Evolutionary conservation across 2,888 invertebrate genomes (phyloP), one percentile per base, ranked within the genome.

Genomic region (Platypus cylindrus): DNA sequence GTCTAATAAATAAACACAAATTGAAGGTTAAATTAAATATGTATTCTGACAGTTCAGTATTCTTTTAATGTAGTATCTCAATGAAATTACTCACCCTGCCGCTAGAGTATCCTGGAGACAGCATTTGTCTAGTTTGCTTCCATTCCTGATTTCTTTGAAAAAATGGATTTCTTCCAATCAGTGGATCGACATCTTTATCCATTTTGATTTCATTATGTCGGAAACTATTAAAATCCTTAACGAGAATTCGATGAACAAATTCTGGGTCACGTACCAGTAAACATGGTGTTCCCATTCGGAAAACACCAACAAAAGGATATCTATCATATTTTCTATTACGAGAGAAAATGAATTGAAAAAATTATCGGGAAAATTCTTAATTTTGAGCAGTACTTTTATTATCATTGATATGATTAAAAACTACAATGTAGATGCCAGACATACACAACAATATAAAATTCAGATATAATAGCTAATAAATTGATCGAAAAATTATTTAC

Each of bases 81-180:
- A 32, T 36, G n/a, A n/a, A n/a, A n/a, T n/a, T n/a, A 1, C 11
- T 34, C 54, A 66, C 65, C 38, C 68, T 66, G 23, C 60, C 62
- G 8, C 56, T 52, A 1, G 70, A 67, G 17, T 72, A 61, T 2
- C 64, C 64, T 0, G 68, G 59, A 2, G 68, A 64, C 12, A 71
- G 43, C 43, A 65, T 64, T 1, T 56, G 51, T 4, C 72, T 56
- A 2, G 63, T 50, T 1, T 55, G 52, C 37, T 66, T 66, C 71
- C 72, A 69, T 41, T 60, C 50, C 9, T 62, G 54, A 1, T 67
- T 66, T 8, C 55, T 59, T 14, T 68, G 41, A 0, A 54, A 38
- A 42, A 72, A 67, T 0, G 67, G 65, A 54, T 67, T 66, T 29
- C 60, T 59, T 2, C 59, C 59, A 5, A 64, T 48, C 3, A 72